Evolutionary conservation across 1,140 invertebrate species (phyloP).

Genomic region (Sarcophaga bullata): DNA sequence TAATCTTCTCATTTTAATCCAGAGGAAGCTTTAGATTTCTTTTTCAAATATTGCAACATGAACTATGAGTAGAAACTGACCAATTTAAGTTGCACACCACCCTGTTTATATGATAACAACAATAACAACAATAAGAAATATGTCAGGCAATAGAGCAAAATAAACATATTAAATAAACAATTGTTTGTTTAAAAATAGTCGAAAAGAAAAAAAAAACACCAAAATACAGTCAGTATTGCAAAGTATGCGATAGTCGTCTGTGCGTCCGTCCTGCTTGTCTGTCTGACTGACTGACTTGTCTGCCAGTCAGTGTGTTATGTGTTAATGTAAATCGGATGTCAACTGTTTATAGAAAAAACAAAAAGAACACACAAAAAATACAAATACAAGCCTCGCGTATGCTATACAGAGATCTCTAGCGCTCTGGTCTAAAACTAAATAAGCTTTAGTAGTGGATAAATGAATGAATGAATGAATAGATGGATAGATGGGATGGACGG

Average conservation of each 20-base stretch:
- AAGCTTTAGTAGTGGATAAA: slow-evolving; percentile 15
- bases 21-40: too few relatives aligned
- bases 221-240: slow-evolving; percentile 17
- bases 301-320: slow-evolving; percentile 10
- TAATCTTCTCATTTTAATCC: too few relatives aligned
- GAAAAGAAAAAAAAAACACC: slow-evolving; percentile 16
- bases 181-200: not conserved
- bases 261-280: not conserved
- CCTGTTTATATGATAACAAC: slow-evolving; percentile 24
- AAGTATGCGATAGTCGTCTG: not conserved
- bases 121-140: slow-evolving; percentile 5
- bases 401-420: not conserved
- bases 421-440: not conserved
- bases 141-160: not conserved
- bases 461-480: slow-evolving; percentile 6
- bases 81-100: too few relatives aligned
- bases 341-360: slow-evolving; percentile 46
- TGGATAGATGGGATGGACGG: slow-evolving; percentile 6
- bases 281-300: not conserved
- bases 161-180: slow-evolving; percentile 13
- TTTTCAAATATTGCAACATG: too few relatives aligned
- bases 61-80: too few relatives aligned
- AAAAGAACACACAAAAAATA: not conserved
- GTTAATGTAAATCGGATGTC: slow-evolving; percentile 66
- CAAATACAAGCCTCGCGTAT: not conserved